Conservation (phyloP, 2,113 vertebrate species). For the Ictalurus furcatus region DNA sequence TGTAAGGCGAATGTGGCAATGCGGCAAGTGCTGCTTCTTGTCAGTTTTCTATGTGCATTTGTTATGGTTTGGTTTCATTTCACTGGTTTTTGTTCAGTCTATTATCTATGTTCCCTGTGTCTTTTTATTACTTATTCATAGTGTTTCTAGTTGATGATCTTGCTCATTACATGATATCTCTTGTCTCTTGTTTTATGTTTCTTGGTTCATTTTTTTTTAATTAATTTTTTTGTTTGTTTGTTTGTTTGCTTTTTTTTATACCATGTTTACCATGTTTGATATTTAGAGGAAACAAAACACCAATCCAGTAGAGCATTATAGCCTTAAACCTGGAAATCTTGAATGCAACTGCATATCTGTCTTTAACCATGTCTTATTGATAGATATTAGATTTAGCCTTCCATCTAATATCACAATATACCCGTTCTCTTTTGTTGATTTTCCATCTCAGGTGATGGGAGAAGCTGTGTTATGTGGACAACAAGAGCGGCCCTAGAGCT, state of each 20-base stretch:
- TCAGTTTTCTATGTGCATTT: not conserved
- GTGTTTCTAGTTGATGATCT: not conserved
- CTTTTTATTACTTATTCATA: not conserved
- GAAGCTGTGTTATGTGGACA: not conserved
- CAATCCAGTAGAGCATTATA: not conserved
- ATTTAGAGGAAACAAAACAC: not conserved
- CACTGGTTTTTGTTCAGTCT: not conserved
- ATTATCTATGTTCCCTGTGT: not conserved
- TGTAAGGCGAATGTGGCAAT: too few relatives aligned
- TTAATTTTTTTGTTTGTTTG: too few relatives aligned
- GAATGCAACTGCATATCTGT: not conserved
- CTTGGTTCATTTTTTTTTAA: not conserved
- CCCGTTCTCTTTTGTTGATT: not conserved
- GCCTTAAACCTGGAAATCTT: not conserved
- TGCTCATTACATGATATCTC: not conserved
- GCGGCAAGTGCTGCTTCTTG: not conserved
- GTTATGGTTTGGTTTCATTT: not conserved
- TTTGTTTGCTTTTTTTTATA: too few relatives aligned
- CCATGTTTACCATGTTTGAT: not conserved
- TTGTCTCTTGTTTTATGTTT: not conserved
- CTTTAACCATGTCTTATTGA: not conserved
- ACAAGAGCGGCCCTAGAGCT: not conserved
- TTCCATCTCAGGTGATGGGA: conserved; percentile 3
- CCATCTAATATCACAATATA: not conserved
- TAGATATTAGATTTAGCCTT: not conserved